Evolutionary conservation across 2,888 invertebrate species (phyloP), one percentile per base, ranked within the genome.

Genomic region (Limnephilus marmoratus): DNA sequence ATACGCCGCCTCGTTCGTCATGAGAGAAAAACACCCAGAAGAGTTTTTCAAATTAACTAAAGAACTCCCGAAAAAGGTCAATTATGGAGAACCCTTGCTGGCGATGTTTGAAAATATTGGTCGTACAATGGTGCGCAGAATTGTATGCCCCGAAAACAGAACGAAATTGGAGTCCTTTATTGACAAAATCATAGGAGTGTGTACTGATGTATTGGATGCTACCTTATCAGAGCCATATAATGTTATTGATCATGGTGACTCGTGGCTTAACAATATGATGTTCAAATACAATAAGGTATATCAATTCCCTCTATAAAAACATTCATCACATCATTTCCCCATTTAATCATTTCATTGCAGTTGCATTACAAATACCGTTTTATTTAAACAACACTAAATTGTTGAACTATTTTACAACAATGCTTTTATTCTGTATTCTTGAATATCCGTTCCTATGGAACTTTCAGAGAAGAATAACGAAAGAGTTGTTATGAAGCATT

Each of bases 1-100:
- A 49, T 90, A 24, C 81, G 82, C 92, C 15, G 13, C 80, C 0
- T 91, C 96, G 0, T 94, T 95, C 34, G 95, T 95, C 0, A 94
- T 94, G 85, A 94, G 93, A 34, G 94, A 94, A 68, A 94, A 94
- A 68, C 94, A 95, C 34, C 95, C 95, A 0, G 95, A 95, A 49
- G 94, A 94, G 29, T 96, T 95, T 90, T 81, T 94, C 2, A 92
- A 94, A 45, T 85, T 95, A 0, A 81, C 49, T 12, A 18, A 82
- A 37, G 41, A 81, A 82, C 9, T 91, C 24, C 13, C 81, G 2
- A 31, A 91, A 34, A 29, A 18, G 1, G 15, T 7, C 5, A 80
- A 45, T 34, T 80, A 9, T 34, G 88, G 68, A 5, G 34, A 88
- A n/a, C 81, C 12, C 11, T 18, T 13, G 15, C 18, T 34, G 68